Evolutionary conservation across 1,140 invertebrate genomes (phyloP).

Genomic region (Cepaea nemoralis): DNA sequence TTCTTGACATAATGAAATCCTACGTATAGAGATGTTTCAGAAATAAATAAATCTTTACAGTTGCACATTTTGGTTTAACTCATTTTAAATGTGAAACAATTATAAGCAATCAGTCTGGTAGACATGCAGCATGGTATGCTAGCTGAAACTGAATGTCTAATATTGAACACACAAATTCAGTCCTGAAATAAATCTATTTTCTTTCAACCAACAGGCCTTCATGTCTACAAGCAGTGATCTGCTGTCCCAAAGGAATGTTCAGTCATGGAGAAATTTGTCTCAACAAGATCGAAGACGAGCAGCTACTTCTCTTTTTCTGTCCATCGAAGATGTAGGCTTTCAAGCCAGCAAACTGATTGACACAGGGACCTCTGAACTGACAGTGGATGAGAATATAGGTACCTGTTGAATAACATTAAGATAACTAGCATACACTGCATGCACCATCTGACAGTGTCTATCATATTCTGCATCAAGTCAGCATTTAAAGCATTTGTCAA

Average conservation of each 20-base stretch:
- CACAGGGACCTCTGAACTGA: conserved; percentile 7
- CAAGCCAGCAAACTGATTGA: background rate
- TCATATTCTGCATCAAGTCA: background rate
- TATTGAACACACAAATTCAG: no score
- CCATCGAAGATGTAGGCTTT: conserved; percentile 22
- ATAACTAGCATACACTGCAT: background rate
- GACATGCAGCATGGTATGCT: no score
- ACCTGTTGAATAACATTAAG: background rate
- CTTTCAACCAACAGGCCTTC: background rate
- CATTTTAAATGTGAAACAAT: no score
- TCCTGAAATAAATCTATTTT: no score
- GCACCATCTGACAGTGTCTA: background rate
- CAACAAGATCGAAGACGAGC: conserved; percentile 6
- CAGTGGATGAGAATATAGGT: conserved; percentile 32
- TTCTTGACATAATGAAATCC: no score
- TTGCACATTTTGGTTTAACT: no score
- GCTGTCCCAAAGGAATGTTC: background rate
- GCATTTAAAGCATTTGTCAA: background rate
- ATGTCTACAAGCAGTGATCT: conserved; percentile 14
- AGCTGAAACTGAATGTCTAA: no score
- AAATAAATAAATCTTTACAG: no score
- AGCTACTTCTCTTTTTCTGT: conserved; percentile 17
- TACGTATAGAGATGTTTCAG: no score
- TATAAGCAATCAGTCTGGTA: no score
- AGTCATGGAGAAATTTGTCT: conserved; percentile 11